A percentile compares a stretch with the other conserved stretches of the same genome.
Conservation (phyloP, 2,888 invertebrate genomes). For the Coenonympha glycerion region DNA sequence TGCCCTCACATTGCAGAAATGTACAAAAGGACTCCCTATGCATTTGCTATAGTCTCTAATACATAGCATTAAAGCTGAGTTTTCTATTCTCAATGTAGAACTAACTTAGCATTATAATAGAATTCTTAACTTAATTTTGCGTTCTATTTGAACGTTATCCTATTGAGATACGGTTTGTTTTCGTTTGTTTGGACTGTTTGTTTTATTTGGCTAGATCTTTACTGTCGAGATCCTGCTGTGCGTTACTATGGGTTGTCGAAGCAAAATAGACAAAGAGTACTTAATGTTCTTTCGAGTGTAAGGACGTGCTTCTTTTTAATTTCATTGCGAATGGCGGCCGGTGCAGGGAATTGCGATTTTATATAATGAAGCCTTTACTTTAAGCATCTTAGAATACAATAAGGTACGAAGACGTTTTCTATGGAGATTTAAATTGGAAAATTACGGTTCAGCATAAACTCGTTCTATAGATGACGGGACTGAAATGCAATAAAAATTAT, state of each 20-base stretch:
- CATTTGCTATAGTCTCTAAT: constrained; percentile 29
- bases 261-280: constrained; percentile 60
- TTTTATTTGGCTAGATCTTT: constrained; percentile 46
- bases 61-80: constrained; percentile 23
- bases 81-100: constrained; percentile 17
- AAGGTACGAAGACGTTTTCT: constrained; percentile 20
- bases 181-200: constrained; percentile 8
- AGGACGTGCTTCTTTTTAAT: constrained; percentile 47
- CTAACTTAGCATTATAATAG: constrained; percentile 26
- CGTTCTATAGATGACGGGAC: too few species aligned
- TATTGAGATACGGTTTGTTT: constrained; percentile 31
- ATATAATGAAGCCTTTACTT: constrained; percentile 28
- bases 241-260: constrained; percentile 62
- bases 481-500: too few species aligned
- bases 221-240: constrained; percentile 54
- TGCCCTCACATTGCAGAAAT: constrained; percentile 52
- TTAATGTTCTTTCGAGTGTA: constrained; percentile 62
- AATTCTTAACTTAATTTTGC: constrained; percentile 29
- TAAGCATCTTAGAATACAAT: constrained; percentile 21
- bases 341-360: constrained; percentile 25
- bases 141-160: constrained; percentile 7
- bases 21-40: constrained; percentile 31
- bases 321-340: constrained; percentile 31
- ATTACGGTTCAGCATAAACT: too few species aligned
- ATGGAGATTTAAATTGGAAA: constrained; percentile 19